Evolutionary conservation across 35 echinoderm and acorn worm species (phyloP).

Genomic region (Acanthaster planci): DNA sequence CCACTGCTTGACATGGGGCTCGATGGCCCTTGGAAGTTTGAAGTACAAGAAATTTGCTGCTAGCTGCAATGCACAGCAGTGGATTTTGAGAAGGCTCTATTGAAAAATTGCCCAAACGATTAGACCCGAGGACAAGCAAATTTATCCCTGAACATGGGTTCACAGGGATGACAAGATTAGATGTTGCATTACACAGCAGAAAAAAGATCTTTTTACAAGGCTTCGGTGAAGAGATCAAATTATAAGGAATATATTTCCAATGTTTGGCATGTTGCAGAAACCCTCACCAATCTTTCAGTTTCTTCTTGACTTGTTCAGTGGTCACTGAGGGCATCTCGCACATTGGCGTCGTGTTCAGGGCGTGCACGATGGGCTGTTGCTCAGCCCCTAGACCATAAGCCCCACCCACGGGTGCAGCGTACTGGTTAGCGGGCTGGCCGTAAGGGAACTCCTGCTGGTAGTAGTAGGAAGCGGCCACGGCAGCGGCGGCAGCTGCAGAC

Average conservation of each 20-base stretch:
- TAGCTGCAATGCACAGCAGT: no score
- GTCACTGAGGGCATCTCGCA: constrained; percentile 61
- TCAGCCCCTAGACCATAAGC: constrained; percentile 16
- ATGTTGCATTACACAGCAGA: no score
- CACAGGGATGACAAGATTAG: no score
- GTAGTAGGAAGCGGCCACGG: constrained; percentile 53
- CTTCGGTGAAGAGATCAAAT: background rate
- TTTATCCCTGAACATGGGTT: no score
- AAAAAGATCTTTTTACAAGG: no score
- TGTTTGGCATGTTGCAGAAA: no score
- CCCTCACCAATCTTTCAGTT: constrained; percentile 82
- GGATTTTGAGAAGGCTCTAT: no score
- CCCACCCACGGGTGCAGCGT: constrained; percentile 16
- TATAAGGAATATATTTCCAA: background rate
- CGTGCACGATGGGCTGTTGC: constrained; percentile 8
- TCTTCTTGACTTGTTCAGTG: constrained; percentile 74
- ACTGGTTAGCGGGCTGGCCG: constrained; percentile 43
- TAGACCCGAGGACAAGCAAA: no score
- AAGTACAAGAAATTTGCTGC: no score
- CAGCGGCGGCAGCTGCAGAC: constrained; percentile 7
- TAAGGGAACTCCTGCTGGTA: constrained; percentile 74
- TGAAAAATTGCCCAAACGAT: no score
- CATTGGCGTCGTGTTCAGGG: constrained; percentile 46
- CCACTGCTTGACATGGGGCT: no score
- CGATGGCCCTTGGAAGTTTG: no score